Conservation (phyloP, 2,888 invertebrate genomes). For the Diogma glabrata region DNA sequence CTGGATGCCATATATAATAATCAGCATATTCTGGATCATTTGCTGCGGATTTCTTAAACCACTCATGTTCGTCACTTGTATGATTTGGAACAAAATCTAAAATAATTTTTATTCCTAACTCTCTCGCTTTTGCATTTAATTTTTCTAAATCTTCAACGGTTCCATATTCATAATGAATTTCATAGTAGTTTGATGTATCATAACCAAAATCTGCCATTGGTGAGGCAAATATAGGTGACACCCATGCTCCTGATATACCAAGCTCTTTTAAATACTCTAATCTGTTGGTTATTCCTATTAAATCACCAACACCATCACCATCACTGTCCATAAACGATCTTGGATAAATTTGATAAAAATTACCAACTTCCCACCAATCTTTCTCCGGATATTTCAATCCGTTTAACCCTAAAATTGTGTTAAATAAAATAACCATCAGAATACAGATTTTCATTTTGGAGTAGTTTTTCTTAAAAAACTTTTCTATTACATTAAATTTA, state of each 20-base stretch:
- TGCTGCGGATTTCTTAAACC: constrained; percentile 52
- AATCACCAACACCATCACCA: constrained; percentile 59
- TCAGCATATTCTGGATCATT: constrained; percentile 45
- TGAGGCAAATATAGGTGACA: constrained; percentile 73
- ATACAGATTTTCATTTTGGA: not conserved
- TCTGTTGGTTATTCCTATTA: constrained; percentile 48
- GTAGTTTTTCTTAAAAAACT: not conserved
- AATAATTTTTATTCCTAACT: constrained; percentile 45
- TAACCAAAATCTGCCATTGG: constrained; percentile 83
- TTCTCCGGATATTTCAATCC: not conserved
- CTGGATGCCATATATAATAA: constrained; percentile 51
- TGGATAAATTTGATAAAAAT: constrained; percentile 69
- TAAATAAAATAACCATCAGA: not conserved
- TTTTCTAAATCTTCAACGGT: constrained; percentile 56
- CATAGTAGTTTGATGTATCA: constrained; percentile 67
- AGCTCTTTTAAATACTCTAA: constrained; percentile 53
- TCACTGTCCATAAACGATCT: constrained; percentile 68
- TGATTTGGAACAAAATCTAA: constrained; percentile 59
- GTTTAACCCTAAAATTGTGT: not conserved
- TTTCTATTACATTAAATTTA: not conserved
- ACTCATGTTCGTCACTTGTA: constrained; percentile 34
- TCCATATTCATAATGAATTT: constrained; percentile 62
- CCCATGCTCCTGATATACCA: constrained; percentile 66
- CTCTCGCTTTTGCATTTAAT: constrained; percentile 44
- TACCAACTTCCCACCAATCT: constrained; percentile 34